Percentiles rank a stretch among this genome's conserved stretches.
Conservation (phyloP, 1,140 invertebrate genomes). For the Leptinotarsa undecemlineata region DNA sequence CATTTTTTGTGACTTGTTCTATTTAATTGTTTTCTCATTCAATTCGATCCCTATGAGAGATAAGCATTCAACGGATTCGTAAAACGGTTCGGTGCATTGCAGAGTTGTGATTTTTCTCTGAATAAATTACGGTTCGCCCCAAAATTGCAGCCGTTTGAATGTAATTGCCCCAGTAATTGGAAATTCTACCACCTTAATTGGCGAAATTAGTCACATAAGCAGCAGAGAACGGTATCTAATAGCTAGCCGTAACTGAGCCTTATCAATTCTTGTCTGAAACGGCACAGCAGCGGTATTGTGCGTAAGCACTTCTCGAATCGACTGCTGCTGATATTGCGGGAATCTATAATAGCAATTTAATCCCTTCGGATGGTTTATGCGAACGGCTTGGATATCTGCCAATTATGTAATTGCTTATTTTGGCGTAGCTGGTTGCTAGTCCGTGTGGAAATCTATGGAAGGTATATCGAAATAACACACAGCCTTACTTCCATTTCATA, state of each 20-base stretch:
- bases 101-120: not conserved
- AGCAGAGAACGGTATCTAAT: slow-evolving; percentile 27
- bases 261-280: slow-evolving; percentile 30
- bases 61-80: too few species aligned
- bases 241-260: slow-evolving; percentile 22
- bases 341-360: slow-evolving; percentile 29
- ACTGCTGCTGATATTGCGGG: slow-evolving; percentile 28
- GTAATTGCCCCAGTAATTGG: slow-evolving; percentile 25
- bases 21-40: too few species aligned
- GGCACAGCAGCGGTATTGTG: slow-evolving; percentile 10
- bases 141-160: slow-evolving; percentile 18
- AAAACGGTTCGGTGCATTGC: too few species aligned
- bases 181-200: slow-evolving; percentile 28
- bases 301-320: slow-evolving; percentile 25
- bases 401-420: too few species aligned
- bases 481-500: too few species aligned
- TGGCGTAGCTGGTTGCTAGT: too few species aligned
- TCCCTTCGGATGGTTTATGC: slow-evolving; percentile 12
- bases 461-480: too few species aligned
- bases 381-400: not conserved
- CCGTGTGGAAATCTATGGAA: too few species aligned
- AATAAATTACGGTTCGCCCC: slow-evolving; percentile 14
- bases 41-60: too few species aligned
- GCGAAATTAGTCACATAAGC: slow-evolving; percentile 26
- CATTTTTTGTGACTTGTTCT: too few species aligned